A percentile compares a stretch with the other conserved stretches of the same genome.
These are phyloP conservation scores for Catamblyrhynchus diadema DNA, from an alignment of 2,797 vertebrate genomes.

Conservation along the genomic window DNA sequence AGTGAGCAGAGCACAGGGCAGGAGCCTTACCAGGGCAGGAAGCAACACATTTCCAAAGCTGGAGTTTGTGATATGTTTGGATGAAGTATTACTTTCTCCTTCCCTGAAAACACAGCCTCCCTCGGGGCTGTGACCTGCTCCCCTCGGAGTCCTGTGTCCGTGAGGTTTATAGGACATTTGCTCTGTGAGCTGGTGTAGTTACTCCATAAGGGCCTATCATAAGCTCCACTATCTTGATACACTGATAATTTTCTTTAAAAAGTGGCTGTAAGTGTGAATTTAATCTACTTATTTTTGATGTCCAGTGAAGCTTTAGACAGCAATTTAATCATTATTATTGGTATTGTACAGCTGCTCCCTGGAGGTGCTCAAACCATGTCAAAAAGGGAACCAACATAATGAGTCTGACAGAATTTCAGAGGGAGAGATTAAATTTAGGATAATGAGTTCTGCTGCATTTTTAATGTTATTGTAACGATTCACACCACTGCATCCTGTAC, in stretches of 20 bases:
- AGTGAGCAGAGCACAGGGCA: background rate
- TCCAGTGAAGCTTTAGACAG: slow-evolving; percentile 69
- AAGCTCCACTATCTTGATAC: background rate
- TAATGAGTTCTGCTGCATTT: slow-evolving; percentile 70
- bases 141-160: rapidly evolving
- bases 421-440: slow-evolving; percentile 65
- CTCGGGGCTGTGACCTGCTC: background rate
- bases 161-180: rapidly evolving
- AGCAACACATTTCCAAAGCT: background rate
- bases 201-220: background rate
- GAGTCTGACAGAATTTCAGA: slow-evolving; percentile 64
- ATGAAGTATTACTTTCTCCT: background rate
- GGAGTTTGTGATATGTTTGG: rapidly evolving
- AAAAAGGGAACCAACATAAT: slow-evolving; percentile 62
- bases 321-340: slow-evolving; percentile 70
- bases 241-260: slow-evolving; percentile 5
- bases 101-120: background rate
- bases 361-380: slow-evolving; percentile 55
- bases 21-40: background rate
- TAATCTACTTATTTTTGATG: slow-evolving; percentile 56
- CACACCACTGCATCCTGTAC: background rate
- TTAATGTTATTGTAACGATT: slow-evolving; percentile 48
- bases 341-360: slow-evolving; percentile 47
- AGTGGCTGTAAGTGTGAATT: background rate
- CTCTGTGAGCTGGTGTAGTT: background rate